Base-by-base conservation (phyloP, 1,140 invertebrate species). In the Eupristina koningsbergeri region DNA sequence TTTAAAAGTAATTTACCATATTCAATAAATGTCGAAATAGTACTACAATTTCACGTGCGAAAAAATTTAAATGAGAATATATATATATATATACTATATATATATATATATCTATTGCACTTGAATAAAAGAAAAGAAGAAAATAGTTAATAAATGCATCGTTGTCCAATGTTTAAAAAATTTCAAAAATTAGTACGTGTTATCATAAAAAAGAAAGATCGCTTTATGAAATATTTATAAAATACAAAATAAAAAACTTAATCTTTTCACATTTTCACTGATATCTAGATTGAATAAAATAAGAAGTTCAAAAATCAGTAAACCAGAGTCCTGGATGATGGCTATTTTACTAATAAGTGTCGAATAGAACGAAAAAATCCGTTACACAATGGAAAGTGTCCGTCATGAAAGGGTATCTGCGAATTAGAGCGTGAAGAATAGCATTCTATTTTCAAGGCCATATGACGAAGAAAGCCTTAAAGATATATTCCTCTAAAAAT, bases 301-400 rank as follows among this genome's bases (percentile, higher is more conserved):
- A 80, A 76, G 29, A 58, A 31, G 76, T 31, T 39, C 26, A 34
- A 79, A 76, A 80, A 64, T 83, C 50, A 36, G 63, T 78, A 74
- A 83, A 78, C 29, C 50, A 50, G 26, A 26, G 22, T 19, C 39
- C 22, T 31, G 0, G 17, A 6, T 26, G 1, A 22, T 45, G 11
- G 26, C 47, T 74, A 53, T 81, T 81, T 41, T 61, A 83, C 36
- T 75, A 50, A 29, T 79, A 73, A 75, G 76, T 29, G 2, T 29
- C 8, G 61, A 53, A 50, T 36, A 71, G 73, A 34, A 74, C 83
- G 76, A 84, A 84, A 84, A 91, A 89, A 89, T 90, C 89, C 89
- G 89, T 92, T 92, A 92, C 89, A 92, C 91, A 92, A 92, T 92
- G 91, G 91, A 92, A 92, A 92, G 91, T 92, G 90, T 91, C 90